These are phyloP conservation scores for Diorhabda sublineata DNA, from an alignment of 1,140 invertebrate species.

Conservation along the genomic window DNA sequence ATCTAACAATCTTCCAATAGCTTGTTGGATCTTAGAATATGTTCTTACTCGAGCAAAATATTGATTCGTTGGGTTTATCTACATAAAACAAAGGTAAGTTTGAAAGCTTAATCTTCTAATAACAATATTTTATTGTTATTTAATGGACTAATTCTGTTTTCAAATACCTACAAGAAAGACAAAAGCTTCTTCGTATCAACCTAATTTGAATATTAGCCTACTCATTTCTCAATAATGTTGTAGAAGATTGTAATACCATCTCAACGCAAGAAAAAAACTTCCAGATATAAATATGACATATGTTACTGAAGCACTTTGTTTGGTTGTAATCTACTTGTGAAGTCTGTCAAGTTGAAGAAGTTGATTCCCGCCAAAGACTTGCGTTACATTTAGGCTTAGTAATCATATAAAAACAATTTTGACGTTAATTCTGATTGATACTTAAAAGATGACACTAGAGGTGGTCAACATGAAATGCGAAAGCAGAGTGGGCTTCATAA, in stretches of 20 bases:
- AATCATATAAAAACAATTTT: slow-evolving; percentile 43
- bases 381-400: slow-evolving; percentile 27
- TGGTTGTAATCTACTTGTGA: slow-evolving; percentile 28
- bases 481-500: no score
- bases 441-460: slow-evolving; percentile 35
- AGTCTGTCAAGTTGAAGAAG: slow-evolving; percentile 32
- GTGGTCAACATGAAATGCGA: slow-evolving; percentile 4
- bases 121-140: no score
- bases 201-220: neutral
- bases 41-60: no score
- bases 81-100: no score
- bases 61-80: no score
- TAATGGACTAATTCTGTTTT: no score
- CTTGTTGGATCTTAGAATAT: no score
- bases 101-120: no score
- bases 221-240: neutral
- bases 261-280: neutral
- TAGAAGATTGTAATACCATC: neutral
- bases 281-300: slow-evolving; percentile 9
- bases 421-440: slow-evolving; percentile 45
- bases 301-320: slow-evolving; percentile 12
- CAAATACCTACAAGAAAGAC: no score
- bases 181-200: neutral
- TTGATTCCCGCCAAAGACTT: slow-evolving; percentile 20
- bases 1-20: no score